Base-by-base conservation (phyloP, 2,797 vertebrate genomes). In the Alauda arvensis region DNA sequence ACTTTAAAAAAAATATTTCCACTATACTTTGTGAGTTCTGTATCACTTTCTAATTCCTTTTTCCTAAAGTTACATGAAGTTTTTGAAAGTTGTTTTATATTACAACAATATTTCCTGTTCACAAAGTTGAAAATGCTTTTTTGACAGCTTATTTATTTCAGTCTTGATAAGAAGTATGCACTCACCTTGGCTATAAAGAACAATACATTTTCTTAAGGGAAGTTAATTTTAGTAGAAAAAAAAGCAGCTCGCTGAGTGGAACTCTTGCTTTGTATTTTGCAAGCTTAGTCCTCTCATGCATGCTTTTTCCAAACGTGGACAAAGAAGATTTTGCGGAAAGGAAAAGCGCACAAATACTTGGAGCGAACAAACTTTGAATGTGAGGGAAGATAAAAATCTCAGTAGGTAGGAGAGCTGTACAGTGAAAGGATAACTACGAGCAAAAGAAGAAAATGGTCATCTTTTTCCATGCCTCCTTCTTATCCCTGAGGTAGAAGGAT, bases 341-440 rank as follows among this genome's bases (percentile, higher is more conserved):
- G 6, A 68, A 66, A 77, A 49, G 25, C 40, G 53, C 34, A 66
- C n/a, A 78, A 91, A 91, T 70, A 57, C 74, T 89, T 72, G 62
- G 60, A 62, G n/a, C 4, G n/a, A 71, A 34, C 7, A 2, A 63
- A 51, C 63, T 92, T 94, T 77, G 89, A 93, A 89, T 69, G 31
- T 87, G 71, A 93, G 68, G 65, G 75, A 92, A 93, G 83, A 83
- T 85, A 85, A 83, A 92, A 93, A 87, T 55, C 74, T 87, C 63
- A 75, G 83, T 87, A 78, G 79, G 85, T 26, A 81, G 65, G 77
- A 90, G 69, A 85, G 80, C 46, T 89, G 20, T 15, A 33, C 34
- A 67, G 61, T 65, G 28, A 84, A 93, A 86, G 24, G 53, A 74
- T 89, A 89, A 74, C 80, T 81, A 40, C 8, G 8, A 42, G 74